Percentiles rank a stretch among this genome's conserved stretches.
Evolutionary conservation across 2,888 invertebrate genomes (phyloP).

Genomic region (Xanthorhoe spadicearia): DNA sequence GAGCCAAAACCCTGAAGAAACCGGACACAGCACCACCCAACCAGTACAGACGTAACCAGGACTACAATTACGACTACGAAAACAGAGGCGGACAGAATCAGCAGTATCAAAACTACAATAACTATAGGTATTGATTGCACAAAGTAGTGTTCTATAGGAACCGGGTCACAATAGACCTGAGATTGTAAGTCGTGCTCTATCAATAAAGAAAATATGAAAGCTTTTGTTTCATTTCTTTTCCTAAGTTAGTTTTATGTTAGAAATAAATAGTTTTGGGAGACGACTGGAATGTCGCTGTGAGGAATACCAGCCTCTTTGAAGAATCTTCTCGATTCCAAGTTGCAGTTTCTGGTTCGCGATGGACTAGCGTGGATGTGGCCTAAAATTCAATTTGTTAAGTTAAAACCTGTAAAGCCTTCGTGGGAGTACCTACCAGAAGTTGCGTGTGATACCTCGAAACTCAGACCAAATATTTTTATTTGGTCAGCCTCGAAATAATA

Average conservation of each 20-base stretch:
- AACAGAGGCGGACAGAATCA: slow-evolving; percentile 57
- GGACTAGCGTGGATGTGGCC: slow-evolving; percentile 6
- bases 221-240: slow-evolving; percentile 36
- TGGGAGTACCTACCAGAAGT: neutral
- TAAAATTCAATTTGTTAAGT: neutral
- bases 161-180: slow-evolving; percentile 17
- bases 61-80: slow-evolving; percentile 57
- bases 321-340: slow-evolving; percentile 8
- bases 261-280: neutral
- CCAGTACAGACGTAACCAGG: slow-evolving; percentile 57
- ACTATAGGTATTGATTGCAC: slow-evolving; percentile 48
- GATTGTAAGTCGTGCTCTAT: slow-evolving; percentile 21
- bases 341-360: slow-evolving; percentile 21
- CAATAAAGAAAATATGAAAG: slow-evolving; percentile 33
- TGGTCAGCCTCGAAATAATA: too few relatives aligned
- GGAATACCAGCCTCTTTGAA: slow-evolving; percentile 6
- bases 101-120: slow-evolving; percentile 59
- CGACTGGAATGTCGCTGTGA: slow-evolving; percentile 3
- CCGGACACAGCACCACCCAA: slow-evolving; percentile 51
- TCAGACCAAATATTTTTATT: too few relatives aligned
- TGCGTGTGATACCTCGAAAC: slow-evolving; percentile 5
- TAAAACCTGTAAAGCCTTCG: slow-evolving; percentile 13
- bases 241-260: slow-evolving; percentile 2
- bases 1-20: slow-evolving; percentile 76
- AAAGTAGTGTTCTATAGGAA: slow-evolving; percentile 10